Conservation (phyloP, 2,113 vertebrate species). For the Vireo altiloquus region DNA sequence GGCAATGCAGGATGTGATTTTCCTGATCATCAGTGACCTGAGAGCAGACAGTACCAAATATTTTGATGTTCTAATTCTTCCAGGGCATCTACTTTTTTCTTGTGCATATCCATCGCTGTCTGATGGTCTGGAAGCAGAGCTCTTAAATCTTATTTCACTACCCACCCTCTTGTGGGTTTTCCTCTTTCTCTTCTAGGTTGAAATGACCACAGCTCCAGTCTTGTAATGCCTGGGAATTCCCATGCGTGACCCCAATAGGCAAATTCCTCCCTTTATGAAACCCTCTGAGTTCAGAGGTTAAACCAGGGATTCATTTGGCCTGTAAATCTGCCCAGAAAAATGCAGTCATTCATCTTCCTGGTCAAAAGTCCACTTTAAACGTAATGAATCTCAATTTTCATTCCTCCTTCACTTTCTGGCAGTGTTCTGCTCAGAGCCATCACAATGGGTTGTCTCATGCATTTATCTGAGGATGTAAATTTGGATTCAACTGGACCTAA, state of each 20-base stretch:
- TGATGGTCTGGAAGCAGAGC: neutral
- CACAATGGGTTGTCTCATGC: neutral
- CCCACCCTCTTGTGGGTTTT: neutral
- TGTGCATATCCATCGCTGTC: neutral
- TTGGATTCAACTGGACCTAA: neutral
- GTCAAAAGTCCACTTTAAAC: neutral
- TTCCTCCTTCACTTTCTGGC: neutral
- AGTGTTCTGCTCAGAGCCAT: neutral
- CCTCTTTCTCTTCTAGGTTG: neutral
- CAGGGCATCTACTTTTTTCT: neutral
- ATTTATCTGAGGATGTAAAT: neutral
- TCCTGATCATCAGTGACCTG: neutral
- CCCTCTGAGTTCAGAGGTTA: neutral
- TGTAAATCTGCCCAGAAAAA: constrained; percentile 8
- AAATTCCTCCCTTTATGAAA: neutral
- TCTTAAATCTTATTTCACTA: neutral
- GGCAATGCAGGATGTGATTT: neutral
- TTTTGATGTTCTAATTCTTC: neutral
- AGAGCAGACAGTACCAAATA: neutral
- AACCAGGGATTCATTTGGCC: neutral
- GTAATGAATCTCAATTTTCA: constrained; percentile 5
- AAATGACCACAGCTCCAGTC: neutral
- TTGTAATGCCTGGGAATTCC: neutral
- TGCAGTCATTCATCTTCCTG: neutral
- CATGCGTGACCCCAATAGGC: neutral